Evolutionary conservation across 1,140 invertebrate genomes (phyloP), one percentile per base, ranked within the genome.

Genomic region (Zaprionus gabonicus): DNA sequence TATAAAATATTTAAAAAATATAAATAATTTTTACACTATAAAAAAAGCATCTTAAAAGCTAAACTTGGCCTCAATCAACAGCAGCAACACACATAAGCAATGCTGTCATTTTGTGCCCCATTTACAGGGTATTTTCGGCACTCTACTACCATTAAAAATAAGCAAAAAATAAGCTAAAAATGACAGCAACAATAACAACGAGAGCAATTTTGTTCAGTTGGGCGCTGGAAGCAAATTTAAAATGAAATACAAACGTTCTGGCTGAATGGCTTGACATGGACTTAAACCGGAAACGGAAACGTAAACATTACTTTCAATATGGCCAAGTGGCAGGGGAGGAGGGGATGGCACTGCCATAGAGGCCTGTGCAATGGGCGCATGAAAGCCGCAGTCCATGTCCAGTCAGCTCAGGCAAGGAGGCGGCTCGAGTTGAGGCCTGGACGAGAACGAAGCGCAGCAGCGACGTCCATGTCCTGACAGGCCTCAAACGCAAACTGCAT

Each of bases 281-380:
- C 84, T 88, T 88, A 88, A 88, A 90, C 85, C 85, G 85, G 85
- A 88, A 88, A 81, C 85, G 85, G 85, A 88, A 88, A 88, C 85
- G 85, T 88, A 88, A 88, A 88, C 85, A 88, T 90, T 90, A 88
- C 85, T 88, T 88, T 90, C 85, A 88, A 88, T 88, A 88, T 85
- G 79, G 70, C 81, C 79, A 90, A 90, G 84, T 87, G 84, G 85
- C 71, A 68, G 67, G 27, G 63, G 66, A 31, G 53, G 44, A 31
- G 31, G 7, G 17, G 36, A n/a, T n/a, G n/a, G n/a, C n/a, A n/a
- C n/a, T 1, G 41, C 51, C 13, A 38, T 13, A 55, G 44, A 51
- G 78, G 64, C 69, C 68, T 82, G 82, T 88, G 85, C 84, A 87
- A 83, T 80, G 81, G 74, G 81, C 81, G 78, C 81, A 88, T 81